Percentiles rank a stretch among this genome's conserved stretches.
Evolutionary conservation across 2,797 vertebrate genomes (phyloP).

Genomic region (Echeneis naucrates): DNA sequence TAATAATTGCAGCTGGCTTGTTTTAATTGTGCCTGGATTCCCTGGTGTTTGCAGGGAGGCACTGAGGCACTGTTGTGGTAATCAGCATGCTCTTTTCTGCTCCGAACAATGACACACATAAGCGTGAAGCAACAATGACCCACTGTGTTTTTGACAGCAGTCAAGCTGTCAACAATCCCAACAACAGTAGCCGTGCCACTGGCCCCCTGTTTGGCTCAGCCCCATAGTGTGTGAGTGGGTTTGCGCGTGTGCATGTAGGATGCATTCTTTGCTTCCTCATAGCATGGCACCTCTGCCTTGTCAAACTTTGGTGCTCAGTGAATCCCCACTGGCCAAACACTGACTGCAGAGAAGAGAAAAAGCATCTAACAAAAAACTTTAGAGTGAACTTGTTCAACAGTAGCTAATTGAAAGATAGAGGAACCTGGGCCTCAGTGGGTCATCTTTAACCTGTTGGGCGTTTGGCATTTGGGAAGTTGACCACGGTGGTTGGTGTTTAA

Average conservation of each 20-base stretch:
- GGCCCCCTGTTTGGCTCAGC: conserved; percentile 25
- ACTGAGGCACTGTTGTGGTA: conserved; percentile 48
- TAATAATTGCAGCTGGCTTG: conserved; percentile 72
- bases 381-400: conserved; percentile 24
- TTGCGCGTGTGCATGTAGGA: conserved; percentile 34
- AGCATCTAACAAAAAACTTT: conserved; percentile 17
- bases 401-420: conserved; percentile 43
- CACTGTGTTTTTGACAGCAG: conserved; percentile 12
- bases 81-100: conserved; percentile 62
- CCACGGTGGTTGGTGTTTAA: conserved; percentile 43
- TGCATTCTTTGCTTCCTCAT: conserved; percentile 46
- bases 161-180: conserved; percentile 64
- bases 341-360: conserved; percentile 18
- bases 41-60: conserved; percentile 56
- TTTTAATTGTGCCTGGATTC: conserved; percentile 73
- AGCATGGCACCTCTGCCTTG: conserved; percentile 35
- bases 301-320: conserved; percentile 38
- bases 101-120: conserved; percentile 50
- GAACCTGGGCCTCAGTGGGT: conserved; percentile 6
- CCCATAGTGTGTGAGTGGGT: conserved; percentile 15
- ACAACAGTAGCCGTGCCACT: conserved; percentile 41
- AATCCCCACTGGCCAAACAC: conserved; percentile 13
- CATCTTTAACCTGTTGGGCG: neutral
- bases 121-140: conserved; percentile 29
- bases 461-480: too few relatives aligned